phyloP scores from a whole-genome alignment of 2,113 vertebrate genomes.

The Cathartes aura region DNA sequence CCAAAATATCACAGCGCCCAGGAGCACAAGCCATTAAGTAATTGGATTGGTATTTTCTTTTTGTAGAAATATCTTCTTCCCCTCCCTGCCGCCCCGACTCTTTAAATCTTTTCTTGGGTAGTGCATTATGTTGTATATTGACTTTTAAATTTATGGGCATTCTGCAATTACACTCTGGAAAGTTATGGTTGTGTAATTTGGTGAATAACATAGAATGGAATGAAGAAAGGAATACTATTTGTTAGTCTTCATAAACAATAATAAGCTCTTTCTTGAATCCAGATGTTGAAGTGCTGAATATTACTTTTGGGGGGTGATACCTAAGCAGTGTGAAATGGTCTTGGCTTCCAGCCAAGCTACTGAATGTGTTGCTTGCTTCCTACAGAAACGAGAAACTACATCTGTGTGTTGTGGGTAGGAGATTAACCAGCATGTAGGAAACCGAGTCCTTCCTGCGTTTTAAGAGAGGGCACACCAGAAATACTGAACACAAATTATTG shows the following conservation, averaged over 20 bases:
- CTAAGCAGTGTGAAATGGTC: not conserved
- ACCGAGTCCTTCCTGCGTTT: not conserved
- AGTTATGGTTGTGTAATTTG: not conserved
- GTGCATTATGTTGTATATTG: not conserved
- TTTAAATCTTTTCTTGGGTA: not conserved
- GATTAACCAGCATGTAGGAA: not conserved
- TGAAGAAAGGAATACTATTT: not conserved
- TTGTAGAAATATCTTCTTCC: not conserved
- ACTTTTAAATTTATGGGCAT: not conserved
- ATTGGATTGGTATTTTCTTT: conserved; percentile 34
- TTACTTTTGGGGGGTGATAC: not conserved
- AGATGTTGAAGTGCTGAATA: not conserved
- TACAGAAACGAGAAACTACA: not conserved
- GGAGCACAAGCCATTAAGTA: conserved; percentile 95
- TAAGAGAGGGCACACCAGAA: not conserved
- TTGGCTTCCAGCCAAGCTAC: not conserved
- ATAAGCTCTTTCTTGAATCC: not conserved
- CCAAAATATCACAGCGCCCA: conserved; percentile 89
- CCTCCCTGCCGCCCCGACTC: not conserved
- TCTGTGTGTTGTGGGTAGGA: not conserved
- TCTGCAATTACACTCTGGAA: not conserved
- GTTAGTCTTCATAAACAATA: not conserved
- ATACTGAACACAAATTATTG: not conserved
- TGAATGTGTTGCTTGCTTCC: not conserved
- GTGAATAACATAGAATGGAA: not conserved